phyloP scores from a whole-genome alignment of 2,113 vertebrate genomes.

The Grus americana region DNA sequence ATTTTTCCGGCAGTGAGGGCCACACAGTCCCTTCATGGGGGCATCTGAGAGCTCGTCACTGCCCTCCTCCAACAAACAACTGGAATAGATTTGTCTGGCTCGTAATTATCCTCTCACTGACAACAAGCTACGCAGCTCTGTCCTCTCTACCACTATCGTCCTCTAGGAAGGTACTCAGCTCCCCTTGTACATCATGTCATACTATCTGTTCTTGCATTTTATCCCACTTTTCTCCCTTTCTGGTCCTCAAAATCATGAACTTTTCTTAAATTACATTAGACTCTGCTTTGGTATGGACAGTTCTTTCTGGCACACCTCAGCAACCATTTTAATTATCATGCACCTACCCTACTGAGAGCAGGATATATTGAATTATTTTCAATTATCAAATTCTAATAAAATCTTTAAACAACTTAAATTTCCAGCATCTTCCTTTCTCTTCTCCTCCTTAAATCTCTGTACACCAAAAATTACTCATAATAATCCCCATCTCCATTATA shows the following conservation, averaged over 20 bases:
- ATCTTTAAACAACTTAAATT: not conserved
- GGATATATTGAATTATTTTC: not conserved
- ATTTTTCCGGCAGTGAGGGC: not conserved
- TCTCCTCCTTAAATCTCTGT: not conserved
- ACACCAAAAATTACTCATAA: not conserved
- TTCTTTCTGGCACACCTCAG: not conserved
- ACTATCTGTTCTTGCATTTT: not conserved
- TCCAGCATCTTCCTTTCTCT: not conserved
- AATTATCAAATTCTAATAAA: not conserved
- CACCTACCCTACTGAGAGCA: not conserved
- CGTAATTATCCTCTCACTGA: not conserved
- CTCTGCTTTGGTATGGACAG: not conserved
- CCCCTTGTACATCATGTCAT: not conserved
- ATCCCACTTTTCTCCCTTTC: not conserved
- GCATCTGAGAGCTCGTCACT: not conserved
- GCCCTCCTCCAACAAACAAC: rapidly evolving
- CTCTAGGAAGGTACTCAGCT: not conserved
- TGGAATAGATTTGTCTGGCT: not conserved
- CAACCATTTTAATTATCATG: not conserved
- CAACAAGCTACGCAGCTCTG: not conserved
- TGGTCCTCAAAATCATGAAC: not conserved
- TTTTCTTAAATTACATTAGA: not conserved
- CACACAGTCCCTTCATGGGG: not conserved
- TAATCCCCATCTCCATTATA: not conserved
- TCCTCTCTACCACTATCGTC: not conserved